Evolutionary conservation across 2,113 vertebrate genomes (phyloP), one percentile per base, ranked within the genome.

Genomic region (Corvus cornix): DNA sequence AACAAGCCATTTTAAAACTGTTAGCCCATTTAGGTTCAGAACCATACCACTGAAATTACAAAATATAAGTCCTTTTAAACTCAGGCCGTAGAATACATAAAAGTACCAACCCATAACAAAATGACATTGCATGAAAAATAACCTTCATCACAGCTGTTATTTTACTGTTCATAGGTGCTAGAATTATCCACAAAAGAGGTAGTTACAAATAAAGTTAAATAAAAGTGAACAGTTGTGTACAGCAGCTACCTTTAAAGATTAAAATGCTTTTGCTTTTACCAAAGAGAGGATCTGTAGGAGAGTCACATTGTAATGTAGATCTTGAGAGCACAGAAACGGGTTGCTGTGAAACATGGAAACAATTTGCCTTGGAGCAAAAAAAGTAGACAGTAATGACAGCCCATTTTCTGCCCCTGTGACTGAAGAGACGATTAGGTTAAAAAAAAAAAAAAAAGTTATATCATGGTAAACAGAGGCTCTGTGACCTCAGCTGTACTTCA

Each of bases 101-200:
- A 91, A 93, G 49, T 58, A 59, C 43, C 85, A 80, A 80, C 39
- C 89, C n/a, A 16, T 58, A 91, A 85, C 16, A 84, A 85, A 93
- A 93, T 53, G 12, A 16, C 33, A 63, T 77, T 88, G 27, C 67
- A 80, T 78, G 18, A 96, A 93, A 94, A 91, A 93, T 74, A 92
- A 74, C 70, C 63, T 93, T 90, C 59, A 90, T 80, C 20, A 44
- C 48, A 77, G 19, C 11, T 52, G 27, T 74, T 63, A 92, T 96
- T 86, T 94, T 88, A 39, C 12, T 86, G 52, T 62, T 63, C 43
- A 26, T 30, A 85, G 27, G 70, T 75, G 33, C 28, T 66, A 82
- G 63, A 77, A 93, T 88, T 90, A 85, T 63, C 24, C 66, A 66
- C 44, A 75, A 69, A 83, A 85, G 63, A 77, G 16, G 30, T 33